Conservation (phyloP, 2,797 vertebrate species). For the Serranus cabrilla region DNA sequence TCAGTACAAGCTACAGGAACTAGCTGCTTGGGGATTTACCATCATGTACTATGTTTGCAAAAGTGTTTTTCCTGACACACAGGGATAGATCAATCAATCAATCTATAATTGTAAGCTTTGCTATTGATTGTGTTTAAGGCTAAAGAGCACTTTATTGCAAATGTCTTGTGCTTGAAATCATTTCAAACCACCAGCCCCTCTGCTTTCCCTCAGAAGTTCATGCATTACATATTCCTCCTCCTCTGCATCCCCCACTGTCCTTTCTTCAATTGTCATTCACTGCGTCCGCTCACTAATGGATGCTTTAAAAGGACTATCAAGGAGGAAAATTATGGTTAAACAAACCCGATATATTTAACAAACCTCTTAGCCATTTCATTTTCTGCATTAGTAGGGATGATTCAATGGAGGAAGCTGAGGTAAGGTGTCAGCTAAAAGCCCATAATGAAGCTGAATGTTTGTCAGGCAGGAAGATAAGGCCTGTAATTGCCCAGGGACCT, state of each 20-base stretch:
- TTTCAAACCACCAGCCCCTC: slow-evolving; percentile 12
- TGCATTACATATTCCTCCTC: slow-evolving; percentile 42
- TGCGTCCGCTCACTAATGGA: slow-evolving; percentile 66
- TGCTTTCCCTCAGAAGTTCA: slow-evolving; percentile 36
- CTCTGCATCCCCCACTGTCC: slow-evolving; percentile 24
- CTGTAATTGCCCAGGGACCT: slow-evolving; percentile 69
- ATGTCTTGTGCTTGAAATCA: slow-evolving; percentile 25
- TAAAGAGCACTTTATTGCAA: slow-evolving; percentile 27
- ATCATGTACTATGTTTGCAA: background rate
- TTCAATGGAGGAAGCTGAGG: slow-evolving; percentile 61
- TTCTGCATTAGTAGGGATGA: slow-evolving; percentile 68
- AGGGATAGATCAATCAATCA: background rate
- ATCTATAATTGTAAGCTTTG: background rate
- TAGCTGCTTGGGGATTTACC: background rate
- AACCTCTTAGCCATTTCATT: slow-evolving; percentile 68
- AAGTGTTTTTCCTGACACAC: background rate
- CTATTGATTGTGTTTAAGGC: background rate
- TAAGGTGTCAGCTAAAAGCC: slow-evolving; percentile 77
- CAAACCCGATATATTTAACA: slow-evolving; percentile 72
- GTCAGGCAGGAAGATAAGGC: slow-evolving; percentile 71
- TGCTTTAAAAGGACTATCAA: slow-evolving; percentile 65
- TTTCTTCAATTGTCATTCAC: slow-evolving; percentile 59
- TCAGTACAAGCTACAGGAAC: background rate
- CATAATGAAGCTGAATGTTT: slow-evolving; percentile 72
- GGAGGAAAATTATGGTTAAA: slow-evolving; percentile 61